Base-by-base conservation (phyloP, 2,888 invertebrate genomes). In the Parasteatoda lunata region DNA sequence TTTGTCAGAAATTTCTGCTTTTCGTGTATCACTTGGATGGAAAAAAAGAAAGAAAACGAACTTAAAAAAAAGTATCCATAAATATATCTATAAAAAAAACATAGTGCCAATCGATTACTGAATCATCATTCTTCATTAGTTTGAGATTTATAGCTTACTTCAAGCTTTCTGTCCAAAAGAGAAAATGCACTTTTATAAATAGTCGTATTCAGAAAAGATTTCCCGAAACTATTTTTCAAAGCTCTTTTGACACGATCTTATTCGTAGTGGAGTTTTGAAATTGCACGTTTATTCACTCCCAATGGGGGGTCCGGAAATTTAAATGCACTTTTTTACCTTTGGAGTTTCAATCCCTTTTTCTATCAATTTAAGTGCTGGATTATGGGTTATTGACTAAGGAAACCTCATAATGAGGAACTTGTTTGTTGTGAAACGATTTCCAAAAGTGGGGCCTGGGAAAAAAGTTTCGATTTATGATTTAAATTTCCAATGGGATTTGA, bases 141-240 rank as follows among this genome's bases (percentile, higher is more conserved):
- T 51, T 52, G 76, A 85, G 76, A 79, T 85, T 85, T 85, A 85
- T 73, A 78, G 85, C 69, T 71, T 70, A 51, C 75, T 85, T 80
- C 85, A 77, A 71, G 79, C 59, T 75, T 79, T 80, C 69, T 75
- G 75, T 85, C 85, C 76, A 47, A 69, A 45, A 68, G 79, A 30
- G 85, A 85, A 85, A 85, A 85, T 76, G 79, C 75, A 76, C 77
- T 85, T 85, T 85, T 85, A 85, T 85, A 85, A 85, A 85, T 80
- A 79, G 79, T 76, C 59, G 70, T 71, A 79, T 85, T 79, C 69
- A 80, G 79, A 77, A 80, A 80, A 76, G 80, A 80, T 84, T 79
- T 75, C 79, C 69, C 52, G 76, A 71, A 80, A 80, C 64, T 80
- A 73, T 80, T 85, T 85, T 80, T 76, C 76, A 79, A 59, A 70